Conservation (phyloP, 2,888 invertebrate genomes). For the Chouioia cunea region DNA sequence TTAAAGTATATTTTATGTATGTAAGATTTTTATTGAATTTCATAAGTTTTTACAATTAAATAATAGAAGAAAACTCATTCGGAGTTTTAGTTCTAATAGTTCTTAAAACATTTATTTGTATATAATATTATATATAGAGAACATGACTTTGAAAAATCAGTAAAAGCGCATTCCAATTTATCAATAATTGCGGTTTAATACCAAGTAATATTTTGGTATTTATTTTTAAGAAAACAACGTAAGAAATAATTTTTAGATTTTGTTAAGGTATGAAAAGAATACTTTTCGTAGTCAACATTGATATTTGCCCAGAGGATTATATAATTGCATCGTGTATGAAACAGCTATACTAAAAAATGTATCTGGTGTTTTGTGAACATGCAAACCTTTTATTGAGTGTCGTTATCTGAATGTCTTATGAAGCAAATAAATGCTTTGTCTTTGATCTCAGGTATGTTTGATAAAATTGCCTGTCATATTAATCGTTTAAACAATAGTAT, state of each 20-base stretch:
- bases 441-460: slow-evolving; percentile 48
- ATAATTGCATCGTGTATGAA: background rate
- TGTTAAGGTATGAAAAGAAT: too few relatives aligned
- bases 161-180: too few relatives aligned
- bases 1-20: too few relatives aligned
- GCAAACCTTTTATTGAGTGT: slow-evolving; percentile 10
- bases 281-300: background rate
- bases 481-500: background rate
- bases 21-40: too few relatives aligned
- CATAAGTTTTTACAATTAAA: background rate
- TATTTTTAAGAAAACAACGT: too few relatives aligned
- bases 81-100: too few relatives aligned
- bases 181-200: background rate
- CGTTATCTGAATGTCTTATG: slow-evolving; percentile 26
- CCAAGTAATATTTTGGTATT: too few relatives aligned
- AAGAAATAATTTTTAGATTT: too few relatives aligned
- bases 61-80: background rate
- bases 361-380: background rate
- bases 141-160: too few relatives aligned
- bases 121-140: too few relatives aligned
- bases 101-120: too few relatives aligned
- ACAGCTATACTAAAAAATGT: background rate
- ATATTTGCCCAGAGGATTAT: background rate
- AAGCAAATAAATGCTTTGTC: slow-evolving; percentile 47
- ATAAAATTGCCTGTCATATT: slow-evolving; percentile 40